These are phyloP conservation scores for Tinamus major DNA, from an alignment of 2,797 vertebrate species.

Conservation along the genomic window DNA sequence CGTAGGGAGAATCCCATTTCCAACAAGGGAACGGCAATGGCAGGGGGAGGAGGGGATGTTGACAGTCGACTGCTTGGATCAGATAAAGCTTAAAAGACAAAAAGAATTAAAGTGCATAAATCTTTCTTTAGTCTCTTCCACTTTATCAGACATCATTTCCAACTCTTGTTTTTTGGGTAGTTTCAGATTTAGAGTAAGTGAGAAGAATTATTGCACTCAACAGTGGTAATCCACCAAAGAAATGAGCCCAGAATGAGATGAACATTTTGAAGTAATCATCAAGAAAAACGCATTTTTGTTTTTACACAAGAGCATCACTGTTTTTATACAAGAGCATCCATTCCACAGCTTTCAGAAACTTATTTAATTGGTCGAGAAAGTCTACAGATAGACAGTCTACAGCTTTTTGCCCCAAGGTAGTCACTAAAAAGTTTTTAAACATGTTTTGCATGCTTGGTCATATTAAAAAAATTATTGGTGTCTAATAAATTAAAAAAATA, in stretches of 20 bases:
- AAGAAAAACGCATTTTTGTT: neutral
- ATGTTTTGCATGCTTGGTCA: neutral
- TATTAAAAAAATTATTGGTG: neutral
- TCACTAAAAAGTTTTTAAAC: neutral
- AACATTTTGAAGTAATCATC: neutral
- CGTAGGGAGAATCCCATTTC: constrained; percentile 98
- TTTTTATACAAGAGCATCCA: neutral
- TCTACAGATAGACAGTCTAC: neutral
- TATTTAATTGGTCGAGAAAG: neutral
- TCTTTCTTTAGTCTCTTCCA: neutral
- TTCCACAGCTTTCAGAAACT: neutral
- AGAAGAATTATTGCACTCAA: neutral
- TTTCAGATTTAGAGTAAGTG: neutral
- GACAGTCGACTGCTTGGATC: constrained; percentile 97
- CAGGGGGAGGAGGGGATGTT: constrained; percentile 96
- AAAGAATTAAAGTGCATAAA: neutral
- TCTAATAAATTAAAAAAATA: neutral
- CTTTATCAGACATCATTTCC: neutral
- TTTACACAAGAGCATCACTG: neutral
- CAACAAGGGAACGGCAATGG: constrained; percentile 93
- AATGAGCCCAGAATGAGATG: neutral
- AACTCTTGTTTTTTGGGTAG: neutral
- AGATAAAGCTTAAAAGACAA: constrained; percentile 86
- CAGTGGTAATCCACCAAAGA: neutral
- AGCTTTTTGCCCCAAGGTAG: neutral